Conservation (phyloP, 2,113 vertebrate genomes). For the Peromyscus maniculatus region DNA sequence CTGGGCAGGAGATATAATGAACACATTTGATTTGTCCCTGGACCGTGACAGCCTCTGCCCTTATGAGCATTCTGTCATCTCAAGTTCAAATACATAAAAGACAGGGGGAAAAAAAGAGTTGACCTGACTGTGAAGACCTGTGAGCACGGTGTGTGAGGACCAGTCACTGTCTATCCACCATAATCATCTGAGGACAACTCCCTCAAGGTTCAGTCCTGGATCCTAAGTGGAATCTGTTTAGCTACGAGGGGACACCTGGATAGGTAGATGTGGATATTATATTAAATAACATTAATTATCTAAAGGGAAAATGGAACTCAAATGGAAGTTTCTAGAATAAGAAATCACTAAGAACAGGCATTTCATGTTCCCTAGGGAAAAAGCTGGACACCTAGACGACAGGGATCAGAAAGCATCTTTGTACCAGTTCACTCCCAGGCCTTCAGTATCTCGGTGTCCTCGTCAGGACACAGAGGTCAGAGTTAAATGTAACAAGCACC, state of each 20-base stretch:
- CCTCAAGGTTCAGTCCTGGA: not conserved
- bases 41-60: not conserved
- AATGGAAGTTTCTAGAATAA: not conserved
- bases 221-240: not conserved
- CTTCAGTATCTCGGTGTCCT: not conserved
- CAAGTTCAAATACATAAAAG: not conserved
- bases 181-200: not conserved
- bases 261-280: not conserved
- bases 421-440: not conserved
- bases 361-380: not conserved
- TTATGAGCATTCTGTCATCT: not conserved
- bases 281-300: not conserved
- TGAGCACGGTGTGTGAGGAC: not conserved
- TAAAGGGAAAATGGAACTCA: not conserved
- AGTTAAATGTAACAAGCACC: not conserved
- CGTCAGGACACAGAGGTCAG: rapidly evolving
- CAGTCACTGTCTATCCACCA: not conserved
- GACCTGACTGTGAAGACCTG: not conserved
- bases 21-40: not conserved
- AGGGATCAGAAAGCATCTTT: not conserved
- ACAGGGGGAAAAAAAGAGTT: not conserved
- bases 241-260: not conserved
- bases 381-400: not conserved
- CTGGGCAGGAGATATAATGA: not conserved
- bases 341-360: not conserved